Evolutionary conservation across 2,888 invertebrate species (phyloP).

Genomic region (Andrena fulva): DNA sequence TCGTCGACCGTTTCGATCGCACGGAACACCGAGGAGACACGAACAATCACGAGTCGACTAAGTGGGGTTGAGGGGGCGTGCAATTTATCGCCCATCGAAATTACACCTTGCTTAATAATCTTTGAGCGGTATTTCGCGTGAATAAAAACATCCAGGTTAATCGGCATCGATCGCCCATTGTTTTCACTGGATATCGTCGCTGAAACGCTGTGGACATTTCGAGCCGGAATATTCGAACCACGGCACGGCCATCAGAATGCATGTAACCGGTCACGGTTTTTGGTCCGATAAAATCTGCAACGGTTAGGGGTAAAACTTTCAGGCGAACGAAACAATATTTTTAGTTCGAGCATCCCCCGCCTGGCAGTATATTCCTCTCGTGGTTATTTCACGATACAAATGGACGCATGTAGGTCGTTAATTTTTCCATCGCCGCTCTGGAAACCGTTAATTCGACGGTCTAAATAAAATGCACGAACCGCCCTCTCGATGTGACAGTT

Average conservation of each 20-base stretch:
- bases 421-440: slow-evolving; percentile 7
- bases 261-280: background rate
- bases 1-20: background rate
- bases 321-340: slow-evolving; percentile 6
- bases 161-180: slow-evolving; percentile 50
- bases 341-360: background rate
- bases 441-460: background rate
- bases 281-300: background rate
- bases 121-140: slow-evolving; percentile 30
- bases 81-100: slow-evolving; percentile 55
- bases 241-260: no score
- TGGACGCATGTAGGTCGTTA: slow-evolving; percentile 5
- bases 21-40: background rate
- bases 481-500: background rate
- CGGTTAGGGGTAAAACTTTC: background rate
- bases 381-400: slow-evolving; percentile 29
- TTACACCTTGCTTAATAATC: slow-evolving; percentile 53
- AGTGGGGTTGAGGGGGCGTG: background rate
- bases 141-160: slow-evolving; percentile 44
- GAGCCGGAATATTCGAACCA: background rate
- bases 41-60: slow-evolving; percentile 25
- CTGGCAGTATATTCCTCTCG: background rate
- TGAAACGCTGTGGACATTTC: background rate
- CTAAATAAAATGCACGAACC: slow-evolving; percentile 1
- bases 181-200: slow-evolving; percentile 7